phyloP scores from a whole-genome alignment of 35 echinoderm and acorn worm genomes.

The Heliocidaris tuberculata region DNA sequence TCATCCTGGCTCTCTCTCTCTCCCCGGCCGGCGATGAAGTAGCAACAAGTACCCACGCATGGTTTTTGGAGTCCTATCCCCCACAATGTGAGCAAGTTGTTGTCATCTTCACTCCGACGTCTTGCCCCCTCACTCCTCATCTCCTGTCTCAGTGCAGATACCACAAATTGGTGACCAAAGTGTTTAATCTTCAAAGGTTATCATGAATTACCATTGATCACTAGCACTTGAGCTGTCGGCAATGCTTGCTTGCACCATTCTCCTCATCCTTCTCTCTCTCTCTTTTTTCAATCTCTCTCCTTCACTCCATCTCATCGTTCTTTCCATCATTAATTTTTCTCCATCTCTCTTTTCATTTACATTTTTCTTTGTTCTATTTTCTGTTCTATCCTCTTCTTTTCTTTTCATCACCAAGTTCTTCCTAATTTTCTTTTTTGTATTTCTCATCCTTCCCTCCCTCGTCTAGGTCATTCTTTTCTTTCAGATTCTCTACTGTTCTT shows the following conservation, averaged over 20 bases:
- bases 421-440: too few species aligned
- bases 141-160: not conserved
- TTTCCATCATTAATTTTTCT: too few species aligned
- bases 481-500: not conserved
- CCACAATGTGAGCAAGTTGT: not conserved
- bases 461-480: not conserved
- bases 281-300: not conserved
- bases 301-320: not conserved
- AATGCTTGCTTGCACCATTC: not conserved
- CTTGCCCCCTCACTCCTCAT: not conserved
- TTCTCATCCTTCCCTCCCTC: too few species aligned
- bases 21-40: not conserved
- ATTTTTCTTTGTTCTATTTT: too few species aligned
- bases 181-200: conserved; percentile 43
- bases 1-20: not conserved
- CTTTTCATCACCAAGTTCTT: too few species aligned
- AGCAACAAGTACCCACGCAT: conserved; percentile 25
- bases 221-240: conserved; percentile 15
- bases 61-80: not conserved
- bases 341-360: too few species aligned
- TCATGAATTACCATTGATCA: conserved; percentile 44
- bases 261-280: not conserved
- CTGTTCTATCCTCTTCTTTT: not conserved
- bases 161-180: conserved; percentile 10
- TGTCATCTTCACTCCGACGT: not conserved